These are phyloP conservation scores for Glaucopsyche alexis DNA, from an alignment of 2,888 invertebrate species.

Conservation along the genomic window DNA sequence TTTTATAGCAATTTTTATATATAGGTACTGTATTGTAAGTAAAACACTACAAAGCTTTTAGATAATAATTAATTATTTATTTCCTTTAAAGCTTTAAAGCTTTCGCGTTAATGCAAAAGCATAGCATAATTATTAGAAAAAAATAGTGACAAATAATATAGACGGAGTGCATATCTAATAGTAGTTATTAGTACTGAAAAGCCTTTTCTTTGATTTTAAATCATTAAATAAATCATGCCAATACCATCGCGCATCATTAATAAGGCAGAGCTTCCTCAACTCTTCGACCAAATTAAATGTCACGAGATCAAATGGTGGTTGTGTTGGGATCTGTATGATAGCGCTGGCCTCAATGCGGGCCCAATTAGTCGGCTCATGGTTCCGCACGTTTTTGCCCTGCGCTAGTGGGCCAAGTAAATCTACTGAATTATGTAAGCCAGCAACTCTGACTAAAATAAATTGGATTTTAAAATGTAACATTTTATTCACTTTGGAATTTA, in stretches of 20 bases:
- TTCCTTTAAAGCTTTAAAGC: too few relatives aligned
- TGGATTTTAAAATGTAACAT: background rate
- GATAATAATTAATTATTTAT: background rate
- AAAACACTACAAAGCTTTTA: background rate
- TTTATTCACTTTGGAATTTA: background rate
- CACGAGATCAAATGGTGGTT: conserved; percentile 20
- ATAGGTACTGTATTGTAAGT: background rate
- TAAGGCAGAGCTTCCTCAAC: background rate
- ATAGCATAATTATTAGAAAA: too few relatives aligned
- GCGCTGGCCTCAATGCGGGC: conserved; percentile 64
- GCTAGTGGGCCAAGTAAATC: conserved; percentile 57
- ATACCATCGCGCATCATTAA: too few relatives aligned
- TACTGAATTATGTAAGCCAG: conserved; percentile 5
- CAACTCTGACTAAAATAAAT: conserved; percentile 12
- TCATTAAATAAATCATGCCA: too few relatives aligned
- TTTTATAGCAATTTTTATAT: conserved; percentile 5
- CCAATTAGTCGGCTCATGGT: conserved; percentile 71
- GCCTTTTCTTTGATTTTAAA: too few relatives aligned
- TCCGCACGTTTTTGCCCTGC: conserved; percentile 74
- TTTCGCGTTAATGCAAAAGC: too few relatives aligned
- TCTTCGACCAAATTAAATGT: conserved; percentile 14
- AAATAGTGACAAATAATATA: too few relatives aligned
- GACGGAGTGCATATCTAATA: too few relatives aligned
- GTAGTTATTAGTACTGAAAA: too few relatives aligned
- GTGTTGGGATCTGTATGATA: conserved; percentile 34